These are phyloP conservation scores for Tetraodon nigroviridis DNA, from an alignment of 2,113 vertebrate genomes.

Conservation along the genomic window DNA sequence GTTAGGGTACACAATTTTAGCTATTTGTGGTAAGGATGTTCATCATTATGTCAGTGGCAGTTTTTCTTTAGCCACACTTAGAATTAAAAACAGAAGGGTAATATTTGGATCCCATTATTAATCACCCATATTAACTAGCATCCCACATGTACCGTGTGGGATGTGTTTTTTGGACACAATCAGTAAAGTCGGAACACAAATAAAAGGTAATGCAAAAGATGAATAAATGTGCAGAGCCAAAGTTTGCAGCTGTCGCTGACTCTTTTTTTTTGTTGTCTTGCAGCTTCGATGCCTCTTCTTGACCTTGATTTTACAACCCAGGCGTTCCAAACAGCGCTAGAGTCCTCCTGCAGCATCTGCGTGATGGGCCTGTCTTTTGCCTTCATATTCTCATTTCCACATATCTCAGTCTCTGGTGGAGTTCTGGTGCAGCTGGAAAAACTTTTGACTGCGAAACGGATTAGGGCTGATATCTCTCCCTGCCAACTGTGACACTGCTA, in stretches of 20 bases:
- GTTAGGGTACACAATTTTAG: not conserved
- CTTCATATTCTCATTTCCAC: slow-evolving; percentile 61
- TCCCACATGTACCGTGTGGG: no score
- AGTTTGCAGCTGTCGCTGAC: not conserved
- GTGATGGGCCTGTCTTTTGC: slow-evolving; percentile 38
- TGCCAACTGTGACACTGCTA: slow-evolving; percentile 58
- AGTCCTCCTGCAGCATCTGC: slow-evolving; percentile 6
- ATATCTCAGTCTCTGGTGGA: slow-evolving; percentile 35
- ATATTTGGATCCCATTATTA: no score
- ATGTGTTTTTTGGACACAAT: no score
- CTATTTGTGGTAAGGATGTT: not conserved
- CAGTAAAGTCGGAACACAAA: no score
- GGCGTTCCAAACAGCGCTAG: slow-evolving; percentile 31
- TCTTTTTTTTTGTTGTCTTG: slow-evolving; percentile 3
- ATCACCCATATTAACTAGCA: no score
- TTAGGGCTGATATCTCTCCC: slow-evolving; percentile 43
- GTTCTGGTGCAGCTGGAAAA: slow-evolving; percentile 8
- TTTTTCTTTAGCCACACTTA: no score
- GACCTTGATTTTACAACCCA: slow-evolving; percentile 49
- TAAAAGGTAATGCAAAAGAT: no score
- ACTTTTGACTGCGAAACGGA: slow-evolving; percentile 31
- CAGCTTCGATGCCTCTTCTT: slow-evolving; percentile 77
- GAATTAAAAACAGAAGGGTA: no score
- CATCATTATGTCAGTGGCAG: no score
- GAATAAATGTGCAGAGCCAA: no score